A percentile compares a stretch with the other conserved stretches of the same genome.
Evolutionary conservation across 2,888 invertebrate species (phyloP).

Genomic region (Apamea monoglypha): DNA sequence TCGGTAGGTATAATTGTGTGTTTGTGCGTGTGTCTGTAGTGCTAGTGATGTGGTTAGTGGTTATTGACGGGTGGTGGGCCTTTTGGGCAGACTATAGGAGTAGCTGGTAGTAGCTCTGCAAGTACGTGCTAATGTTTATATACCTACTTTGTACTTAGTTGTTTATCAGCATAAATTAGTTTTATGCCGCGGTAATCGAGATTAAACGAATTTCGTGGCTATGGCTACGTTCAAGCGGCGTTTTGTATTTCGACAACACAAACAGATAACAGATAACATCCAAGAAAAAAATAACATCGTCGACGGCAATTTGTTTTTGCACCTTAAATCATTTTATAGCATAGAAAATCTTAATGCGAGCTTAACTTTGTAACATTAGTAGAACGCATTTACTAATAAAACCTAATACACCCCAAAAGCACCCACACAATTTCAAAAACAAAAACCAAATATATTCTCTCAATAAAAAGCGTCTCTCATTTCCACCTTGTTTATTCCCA

Average conservation of each 20-base stretch:
- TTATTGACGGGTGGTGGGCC: constrained; percentile 18
- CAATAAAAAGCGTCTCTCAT: constrained; percentile 53
- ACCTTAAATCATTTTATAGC: background rate
- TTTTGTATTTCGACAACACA: background rate
- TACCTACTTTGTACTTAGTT: background rate
- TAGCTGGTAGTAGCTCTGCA: background rate
- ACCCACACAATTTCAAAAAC: constrained; percentile 16
- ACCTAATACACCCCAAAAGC: background rate
- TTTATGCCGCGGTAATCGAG: constrained; percentile 80
- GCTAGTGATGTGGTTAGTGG: constrained; percentile 20
- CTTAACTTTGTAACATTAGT: background rate
- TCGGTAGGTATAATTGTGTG: constrained; percentile 37
- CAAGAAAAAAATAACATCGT: background rate
- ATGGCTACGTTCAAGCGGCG: constrained; percentile 43
- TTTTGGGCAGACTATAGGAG: background rate
- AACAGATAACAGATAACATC: background rate
- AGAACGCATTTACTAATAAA: background rate
- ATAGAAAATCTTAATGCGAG: background rate
- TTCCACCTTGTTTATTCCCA: constrained; percentile 62
- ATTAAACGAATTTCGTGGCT: constrained; percentile 83
- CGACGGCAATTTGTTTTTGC: background rate
- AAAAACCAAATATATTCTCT: constrained; percentile 34
- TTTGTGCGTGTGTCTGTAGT: constrained; percentile 4
- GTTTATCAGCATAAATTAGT: constrained; percentile 67
- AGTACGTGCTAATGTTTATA: background rate